Conservation (phyloP, 2,797 vertebrate species). For the Hypotaenidia philippensis region DNA sequence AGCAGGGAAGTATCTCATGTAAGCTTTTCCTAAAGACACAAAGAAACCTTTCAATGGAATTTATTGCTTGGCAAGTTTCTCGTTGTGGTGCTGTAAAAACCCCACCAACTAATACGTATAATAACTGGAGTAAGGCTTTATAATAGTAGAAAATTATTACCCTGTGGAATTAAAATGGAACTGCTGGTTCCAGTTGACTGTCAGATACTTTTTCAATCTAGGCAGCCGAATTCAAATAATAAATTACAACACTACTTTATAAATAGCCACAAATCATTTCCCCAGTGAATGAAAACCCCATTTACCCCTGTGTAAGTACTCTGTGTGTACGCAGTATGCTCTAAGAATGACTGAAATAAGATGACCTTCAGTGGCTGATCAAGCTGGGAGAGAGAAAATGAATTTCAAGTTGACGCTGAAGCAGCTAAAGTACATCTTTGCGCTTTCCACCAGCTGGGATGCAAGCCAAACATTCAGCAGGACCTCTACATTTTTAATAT, state of each 20-base stretch:
- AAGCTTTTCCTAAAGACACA: conserved; percentile 67
- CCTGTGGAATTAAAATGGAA: conserved; percentile 53
- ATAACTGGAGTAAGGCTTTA: conserved; percentile 47
- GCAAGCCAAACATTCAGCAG: conserved; percentile 12
- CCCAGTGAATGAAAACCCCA: conserved; percentile 5
- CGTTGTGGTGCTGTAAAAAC: conserved; percentile 45
- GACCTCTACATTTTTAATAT: background rate
- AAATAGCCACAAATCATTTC: conserved; percentile 59
- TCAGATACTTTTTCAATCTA: conserved; percentile 57
- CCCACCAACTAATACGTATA: conserved; percentile 29
- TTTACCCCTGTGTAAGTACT: background rate
- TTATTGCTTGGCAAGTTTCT: conserved; percentile 67
- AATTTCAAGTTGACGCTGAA: conserved; percentile 39
- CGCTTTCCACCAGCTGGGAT: background rate
- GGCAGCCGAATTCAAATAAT: conserved; percentile 41
- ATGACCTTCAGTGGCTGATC: conserved; percentile 30
- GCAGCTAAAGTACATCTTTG: conserved; percentile 11
- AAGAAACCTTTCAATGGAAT: conserved; percentile 61
- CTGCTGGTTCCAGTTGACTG: conserved; percentile 49
- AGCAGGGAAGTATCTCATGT: conserved; percentile 57
- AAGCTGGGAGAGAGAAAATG: conserved; percentile 40
- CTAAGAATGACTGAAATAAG: background rate
- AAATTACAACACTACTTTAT: conserved; percentile 47
- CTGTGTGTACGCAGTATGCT: background rate
- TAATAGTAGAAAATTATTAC: conserved; percentile 64